These are phyloP conservation scores for Brachionus manjavacas DNA, from an alignment of 1,140 invertebrate species.

Conservation along the genomic window DNA sequence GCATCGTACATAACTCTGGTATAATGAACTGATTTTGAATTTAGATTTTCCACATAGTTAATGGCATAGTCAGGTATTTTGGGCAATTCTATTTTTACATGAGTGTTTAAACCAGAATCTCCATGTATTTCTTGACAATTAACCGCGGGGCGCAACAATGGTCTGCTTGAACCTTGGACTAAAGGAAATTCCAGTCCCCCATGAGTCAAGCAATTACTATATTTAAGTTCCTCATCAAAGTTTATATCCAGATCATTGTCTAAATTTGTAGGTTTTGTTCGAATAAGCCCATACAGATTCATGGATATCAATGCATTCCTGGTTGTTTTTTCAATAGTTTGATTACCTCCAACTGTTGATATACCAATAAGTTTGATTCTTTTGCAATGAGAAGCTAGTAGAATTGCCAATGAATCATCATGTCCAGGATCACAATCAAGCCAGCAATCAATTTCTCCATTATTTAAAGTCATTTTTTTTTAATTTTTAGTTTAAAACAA, in stretches of 20 bases:
- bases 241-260: background rate
- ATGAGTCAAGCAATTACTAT: background rate
- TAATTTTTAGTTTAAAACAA: background rate
- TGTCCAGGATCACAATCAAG: conserved; percentile 42
- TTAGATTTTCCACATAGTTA: conserved; percentile 2
- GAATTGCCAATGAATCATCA: conserved; percentile 38
- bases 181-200: conserved; percentile 4
- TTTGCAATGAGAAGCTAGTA: conserved; percentile 16
- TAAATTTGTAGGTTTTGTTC: background rate
- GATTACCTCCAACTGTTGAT: conserved; percentile 39
- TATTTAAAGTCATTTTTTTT: background rate
- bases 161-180: background rate
- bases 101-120: conserved; percentile 26
- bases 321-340: conserved; percentile 37
- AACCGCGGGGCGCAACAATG: background rate
- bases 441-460: conserved; percentile 20
- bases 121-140: conserved; percentile 42
- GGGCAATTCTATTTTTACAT: conserved; percentile 14
- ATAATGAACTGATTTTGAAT: background rate
- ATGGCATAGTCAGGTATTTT: conserved; percentile 19
- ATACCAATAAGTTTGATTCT: conserved; percentile 35
- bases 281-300: background rate
- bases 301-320: conserved; percentile 33
- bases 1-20: conserved; percentile 12
- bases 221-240: background rate